Evolutionary conservation across 2,888 invertebrate species (phyloP), one percentile per base, ranked within the genome.

Genomic region (Drosophila imparisetae): DNA sequence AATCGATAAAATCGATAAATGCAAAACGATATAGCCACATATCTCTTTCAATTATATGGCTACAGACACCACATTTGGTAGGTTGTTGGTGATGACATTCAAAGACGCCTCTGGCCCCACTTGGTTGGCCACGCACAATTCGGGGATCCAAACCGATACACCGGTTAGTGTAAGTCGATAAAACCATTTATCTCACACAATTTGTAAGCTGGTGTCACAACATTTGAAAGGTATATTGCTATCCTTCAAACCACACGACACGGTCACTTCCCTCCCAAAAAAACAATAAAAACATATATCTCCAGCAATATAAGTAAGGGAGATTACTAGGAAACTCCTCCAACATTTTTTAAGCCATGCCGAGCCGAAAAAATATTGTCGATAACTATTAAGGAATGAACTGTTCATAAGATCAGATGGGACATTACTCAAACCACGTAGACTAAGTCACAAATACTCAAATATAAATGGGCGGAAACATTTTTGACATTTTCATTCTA

Each of bases 401-500:
- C 10, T 6, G 4, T 55, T 36, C 27, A 38, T 54, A n/a, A 45
- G 21, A 30, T 3, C 8, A 21, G 6, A 54, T 30, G 15, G 48
- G 32, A 38, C n/a, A 29, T 32, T 34, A 27, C 32, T 24, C 4
- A 55, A 13, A 32, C 30, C 29, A 30, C 18, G 15, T 62, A 36
- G 10, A 36, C 18, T 4, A 42, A 24, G 2, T 15, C 11, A 4
- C 13, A 53, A n/a, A 8, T 10, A 13, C 29, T 55, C 18, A 58
- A 21, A 68, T 66, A 24, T 52, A 57, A 57, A 67, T 55, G 7
- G 21, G 10, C 36, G 3, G 0, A 1, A 53, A 30, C 13, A 13
- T 13, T 24, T 34, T 21, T 7, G 15, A 50, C 10, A 48, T 45
- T 57, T 55, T 2, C 2, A 15, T 24, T 15, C 32, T 27, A 45